A percentile compares a stretch with the other conserved stretches of the same genome.
phyloP scores from a whole-genome alignment of 1,140 invertebrate species.

The Drosophila ananassae region DNA sequence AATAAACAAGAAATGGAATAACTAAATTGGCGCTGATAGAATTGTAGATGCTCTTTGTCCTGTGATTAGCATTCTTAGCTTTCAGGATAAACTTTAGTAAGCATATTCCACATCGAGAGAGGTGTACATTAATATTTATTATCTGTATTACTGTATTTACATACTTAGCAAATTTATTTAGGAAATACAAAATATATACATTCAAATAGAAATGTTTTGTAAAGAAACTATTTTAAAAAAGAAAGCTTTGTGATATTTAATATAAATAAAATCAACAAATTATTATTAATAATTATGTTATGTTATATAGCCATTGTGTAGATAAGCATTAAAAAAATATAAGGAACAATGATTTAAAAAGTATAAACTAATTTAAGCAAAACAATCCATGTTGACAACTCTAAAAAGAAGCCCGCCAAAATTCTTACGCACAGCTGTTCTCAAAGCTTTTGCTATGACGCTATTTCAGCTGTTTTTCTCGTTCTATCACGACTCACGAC shows the following conservation, averaged over 20 bases:
- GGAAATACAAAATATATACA: too few relatives aligned
- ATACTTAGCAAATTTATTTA: neutral
- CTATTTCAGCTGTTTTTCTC: slow-evolving; percentile 1
- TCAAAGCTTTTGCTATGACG: neutral
- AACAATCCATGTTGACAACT: slow-evolving; percentile 4
- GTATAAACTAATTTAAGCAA: neutral
- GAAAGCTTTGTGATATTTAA: too few relatives aligned
- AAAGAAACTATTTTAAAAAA: too few relatives aligned
- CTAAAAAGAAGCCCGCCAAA: slow-evolving; percentile 3
- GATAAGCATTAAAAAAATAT: too few relatives aligned
- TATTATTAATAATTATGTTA: neutral
- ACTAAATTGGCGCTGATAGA: slow-evolving; percentile 18
- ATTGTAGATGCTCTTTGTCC: slow-evolving; percentile 33
- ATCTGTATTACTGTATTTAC: too few relatives aligned
- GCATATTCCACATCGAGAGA: neutral
- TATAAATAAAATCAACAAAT: neutral
- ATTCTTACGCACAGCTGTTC: slow-evolving; percentile 4
- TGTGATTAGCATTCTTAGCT: slow-evolving; percentile 7
- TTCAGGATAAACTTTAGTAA: neutral
- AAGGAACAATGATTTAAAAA: too few relatives aligned
- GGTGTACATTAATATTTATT: neutral
- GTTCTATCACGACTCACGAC: slow-evolving; percentile 1
- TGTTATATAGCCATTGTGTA: too few relatives aligned
- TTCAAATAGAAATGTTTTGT: too few relatives aligned
- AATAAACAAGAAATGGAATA: slow-evolving; percentile 57